Evolutionary conservation across 2,888 invertebrate species (phyloP).

Genomic region (Argynnis bischoffii): DNA sequence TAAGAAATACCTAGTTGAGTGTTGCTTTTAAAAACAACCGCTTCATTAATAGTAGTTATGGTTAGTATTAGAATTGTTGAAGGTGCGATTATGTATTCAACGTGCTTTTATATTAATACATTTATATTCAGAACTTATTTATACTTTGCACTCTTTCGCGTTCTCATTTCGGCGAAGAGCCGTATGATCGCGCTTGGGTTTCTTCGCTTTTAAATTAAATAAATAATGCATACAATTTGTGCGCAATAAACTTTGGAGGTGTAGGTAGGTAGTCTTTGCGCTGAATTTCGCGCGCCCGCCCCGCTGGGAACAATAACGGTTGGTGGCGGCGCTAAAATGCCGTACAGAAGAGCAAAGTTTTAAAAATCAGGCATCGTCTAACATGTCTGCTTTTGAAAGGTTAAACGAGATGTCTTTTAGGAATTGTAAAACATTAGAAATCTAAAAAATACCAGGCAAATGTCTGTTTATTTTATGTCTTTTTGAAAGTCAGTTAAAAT

Average conservation of each 20-base stretch:
- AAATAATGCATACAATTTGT: constrained; percentile 81
- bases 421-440: no score
- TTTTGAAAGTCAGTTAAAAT: no score
- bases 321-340: constrained; percentile 56
- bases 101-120: constrained; percentile 22
- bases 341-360: constrained; percentile 8
- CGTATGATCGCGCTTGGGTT: constrained; percentile 70
- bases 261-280: constrained; percentile 66
- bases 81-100: neutral
- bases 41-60: no score
- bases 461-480: no score
- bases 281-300: constrained; percentile 68
- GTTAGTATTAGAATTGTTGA: no score
- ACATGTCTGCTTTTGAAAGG: no score
- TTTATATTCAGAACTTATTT: constrained; percentile 38
- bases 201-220: constrained; percentile 82
- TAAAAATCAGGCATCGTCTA: no score
- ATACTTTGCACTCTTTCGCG: constrained; percentile 54
- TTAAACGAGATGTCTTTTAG: no score
- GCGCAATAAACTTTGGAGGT: constrained; percentile 77
- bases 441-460: no score
- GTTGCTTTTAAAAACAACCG: no score
- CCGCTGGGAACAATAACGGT: constrained; percentile 74
- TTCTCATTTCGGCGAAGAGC: constrained; percentile 57
- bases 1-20: no score